These are phyloP conservation scores for Trichomycterus rosablanca DNA, from an alignment of 2,113 vertebrate species.

Conservation along the genomic window DNA sequence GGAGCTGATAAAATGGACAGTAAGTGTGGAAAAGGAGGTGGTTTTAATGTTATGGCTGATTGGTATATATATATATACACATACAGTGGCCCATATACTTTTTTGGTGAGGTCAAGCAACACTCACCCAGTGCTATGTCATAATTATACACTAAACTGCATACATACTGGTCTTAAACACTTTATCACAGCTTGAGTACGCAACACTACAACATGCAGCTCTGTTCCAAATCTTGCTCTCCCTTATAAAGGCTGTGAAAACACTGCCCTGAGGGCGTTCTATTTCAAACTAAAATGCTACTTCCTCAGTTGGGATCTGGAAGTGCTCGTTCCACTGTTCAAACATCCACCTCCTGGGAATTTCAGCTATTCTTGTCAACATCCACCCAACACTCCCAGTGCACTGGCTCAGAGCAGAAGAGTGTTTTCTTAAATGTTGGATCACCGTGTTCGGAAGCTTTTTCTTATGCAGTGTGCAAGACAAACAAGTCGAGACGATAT, in stretches of 20 bases:
- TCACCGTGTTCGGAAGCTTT: not conserved
- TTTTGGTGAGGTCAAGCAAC: too few relatives aligned
- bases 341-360: constrained; percentile 12
- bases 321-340: constrained; percentile 1
- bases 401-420: not conserved
- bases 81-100: too few relatives aligned
- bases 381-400: not conserved
- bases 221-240: too few relatives aligned
- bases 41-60: too few relatives aligned
- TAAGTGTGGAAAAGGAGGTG: too few relatives aligned
- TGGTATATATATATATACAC: too few relatives aligned
- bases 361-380: constrained; percentile 15
- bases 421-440: not conserved
- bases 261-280: not conserved
- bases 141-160: too few relatives aligned
- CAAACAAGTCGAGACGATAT: constrained; percentile 5
- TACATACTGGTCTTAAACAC: too few relatives aligned
- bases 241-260: not conserved
- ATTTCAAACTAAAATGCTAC: not conserved
- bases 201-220: too few relatives aligned
- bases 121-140: too few relatives aligned
- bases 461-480: not conserved
- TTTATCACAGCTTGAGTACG: too few relatives aligned
- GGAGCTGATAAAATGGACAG: too few relatives aligned
- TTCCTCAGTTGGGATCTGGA: not conserved